Conservation (phyloP, 2,888 invertebrate species). For the Mimas tiliae region DNA sequence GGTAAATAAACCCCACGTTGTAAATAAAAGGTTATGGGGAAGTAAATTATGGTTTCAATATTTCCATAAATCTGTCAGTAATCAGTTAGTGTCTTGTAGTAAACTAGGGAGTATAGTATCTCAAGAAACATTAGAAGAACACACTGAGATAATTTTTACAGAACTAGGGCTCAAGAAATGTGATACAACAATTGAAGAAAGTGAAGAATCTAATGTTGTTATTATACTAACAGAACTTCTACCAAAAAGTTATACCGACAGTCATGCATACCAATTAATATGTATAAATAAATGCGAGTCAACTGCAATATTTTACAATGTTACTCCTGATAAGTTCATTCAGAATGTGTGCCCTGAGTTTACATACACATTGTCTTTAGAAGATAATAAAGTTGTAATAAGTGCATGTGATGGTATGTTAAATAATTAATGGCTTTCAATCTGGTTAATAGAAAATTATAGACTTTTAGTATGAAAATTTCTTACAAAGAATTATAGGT, state of each 20-base stretch:
- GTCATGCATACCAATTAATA: conserved; percentile 64
- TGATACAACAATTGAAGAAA: conserved; percentile 24
- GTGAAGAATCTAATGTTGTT: conserved; percentile 45
- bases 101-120: conserved; percentile 37
- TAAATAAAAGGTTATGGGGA: conserved; percentile 89
- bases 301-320: conserved; percentile 75
- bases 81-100: conserved; percentile 37
- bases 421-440: neutral
- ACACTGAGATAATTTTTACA: conserved; percentile 33
- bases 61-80: conserved; percentile 34
- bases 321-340: conserved; percentile 59
- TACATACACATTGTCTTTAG: conserved; percentile 73
- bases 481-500: too few relatives aligned
- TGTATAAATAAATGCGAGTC: conserved; percentile 66
- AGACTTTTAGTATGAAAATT: too few relatives aligned
- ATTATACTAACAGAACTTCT: conserved; percentile 60
- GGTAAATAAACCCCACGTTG: conserved; percentile 87
- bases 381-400: conserved; percentile 63
- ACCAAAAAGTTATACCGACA: conserved; percentile 62
- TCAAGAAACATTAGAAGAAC: conserved; percentile 40
- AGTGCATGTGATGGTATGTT: conserved; percentile 68
- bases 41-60: conserved; percentile 57
- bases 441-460: too few relatives aligned
- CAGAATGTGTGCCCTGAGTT: conserved; percentile 77
- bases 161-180: conserved; percentile 38